Conservation (phyloP, 2,888 invertebrate genomes). For the Corythucha ciliata region DNA sequence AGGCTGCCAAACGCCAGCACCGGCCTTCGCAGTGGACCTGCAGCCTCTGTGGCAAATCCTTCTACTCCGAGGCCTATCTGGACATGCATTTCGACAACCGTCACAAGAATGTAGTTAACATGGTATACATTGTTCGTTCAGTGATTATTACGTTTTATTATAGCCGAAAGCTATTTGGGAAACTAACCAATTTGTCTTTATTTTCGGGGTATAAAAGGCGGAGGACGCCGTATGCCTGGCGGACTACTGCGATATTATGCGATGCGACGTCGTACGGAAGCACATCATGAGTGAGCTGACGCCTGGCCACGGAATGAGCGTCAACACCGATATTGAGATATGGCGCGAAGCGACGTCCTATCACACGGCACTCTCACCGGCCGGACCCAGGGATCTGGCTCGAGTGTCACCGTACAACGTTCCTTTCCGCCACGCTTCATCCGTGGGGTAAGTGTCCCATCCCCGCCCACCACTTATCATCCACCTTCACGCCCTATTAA, state of each 20-base stretch:
- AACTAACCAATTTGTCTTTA: neutral
- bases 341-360: slow-evolving; percentile 71
- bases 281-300: slow-evolving; percentile 47
- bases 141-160: neutral
- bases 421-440: slow-evolving; percentile 23
- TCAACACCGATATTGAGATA: slow-evolving; percentile 70
- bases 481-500: slow-evolving; percentile 7
- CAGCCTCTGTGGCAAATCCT: slow-evolving; percentile 81
- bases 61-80: slow-evolving; percentile 77
- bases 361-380: slow-evolving; percentile 48
- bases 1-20: slow-evolving; percentile 74
- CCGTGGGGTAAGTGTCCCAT: too few species aligned
- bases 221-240: slow-evolving; percentile 88
- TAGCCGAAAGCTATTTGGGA: neutral
- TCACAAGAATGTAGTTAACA: slow-evolving; percentile 73
- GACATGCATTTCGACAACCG: slow-evolving; percentile 84
- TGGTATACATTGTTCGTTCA: slow-evolving; percentile 45
- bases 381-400: slow-evolving; percentile 48
- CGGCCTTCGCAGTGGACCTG: slow-evolving; percentile 84
- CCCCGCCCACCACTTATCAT: slow-evolving; percentile 7
- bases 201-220: slow-evolving; percentile 49
- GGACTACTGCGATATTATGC: slow-evolving; percentile 92
- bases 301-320: slow-evolving; percentile 35
- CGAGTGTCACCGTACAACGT: slow-evolving; percentile 39
- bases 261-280: slow-evolving; percentile 77